Percentiles rank a stretch among this genome's conserved stretches.
phyloP scores from a whole-genome alignment of 2,888 invertebrate genomes.

The Cantharis rustica region DNA sequence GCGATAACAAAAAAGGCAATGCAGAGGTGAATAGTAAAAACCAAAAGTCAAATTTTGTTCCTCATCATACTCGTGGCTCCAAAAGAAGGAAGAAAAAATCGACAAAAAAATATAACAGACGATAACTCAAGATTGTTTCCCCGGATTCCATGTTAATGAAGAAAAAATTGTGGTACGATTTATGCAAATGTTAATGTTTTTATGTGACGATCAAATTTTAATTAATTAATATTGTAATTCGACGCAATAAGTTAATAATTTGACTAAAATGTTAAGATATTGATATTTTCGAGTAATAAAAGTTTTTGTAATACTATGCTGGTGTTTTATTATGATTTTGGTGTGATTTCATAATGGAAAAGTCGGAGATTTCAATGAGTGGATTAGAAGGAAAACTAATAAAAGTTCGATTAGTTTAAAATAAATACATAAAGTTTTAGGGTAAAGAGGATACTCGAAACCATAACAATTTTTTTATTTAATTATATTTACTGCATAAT shows the following conservation, averaged over 20 bases:
- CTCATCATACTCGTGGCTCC: neutral
- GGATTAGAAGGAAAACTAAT: neutral
- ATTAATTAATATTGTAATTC: neutral
- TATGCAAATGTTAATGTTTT: neutral
- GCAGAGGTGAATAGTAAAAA: neutral
- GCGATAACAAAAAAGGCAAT: neutral
- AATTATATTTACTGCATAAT: too few species aligned
- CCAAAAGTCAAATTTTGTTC: neutral
- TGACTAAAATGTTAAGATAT: neutral
- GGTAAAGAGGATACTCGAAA: too few species aligned
- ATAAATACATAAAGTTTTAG: too few species aligned
- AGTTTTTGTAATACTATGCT: neutral
- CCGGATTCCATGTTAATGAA: too few species aligned
- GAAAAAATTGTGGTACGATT: too few species aligned
- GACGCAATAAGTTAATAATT: neutral
- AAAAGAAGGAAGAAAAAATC: neutral
- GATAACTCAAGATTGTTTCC: too few species aligned
- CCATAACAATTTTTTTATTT: too few species aligned
- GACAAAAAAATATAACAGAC: neutral
- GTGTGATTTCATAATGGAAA: too few species aligned
- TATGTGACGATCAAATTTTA: neutral
- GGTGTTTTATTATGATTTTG: neutral
- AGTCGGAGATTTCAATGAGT: neutral
- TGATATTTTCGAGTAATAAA: neutral
- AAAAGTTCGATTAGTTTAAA: too few species aligned